phyloP scores from a whole-genome alignment of 2,797 vertebrate genomes.

The Rallus crepitans region DNA sequence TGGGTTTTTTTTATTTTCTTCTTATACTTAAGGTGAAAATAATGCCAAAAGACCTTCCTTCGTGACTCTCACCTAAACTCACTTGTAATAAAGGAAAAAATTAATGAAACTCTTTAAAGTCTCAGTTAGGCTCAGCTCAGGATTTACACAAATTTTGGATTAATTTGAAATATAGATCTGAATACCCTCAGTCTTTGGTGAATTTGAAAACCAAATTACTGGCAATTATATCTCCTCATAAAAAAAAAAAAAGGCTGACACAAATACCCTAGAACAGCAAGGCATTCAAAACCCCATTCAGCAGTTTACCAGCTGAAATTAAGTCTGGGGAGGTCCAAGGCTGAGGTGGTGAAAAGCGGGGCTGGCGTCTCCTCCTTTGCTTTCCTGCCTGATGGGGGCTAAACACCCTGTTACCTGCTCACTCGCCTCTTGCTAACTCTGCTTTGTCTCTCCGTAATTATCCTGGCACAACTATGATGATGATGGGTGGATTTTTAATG shows the following conservation, averaged over 20 bases:
- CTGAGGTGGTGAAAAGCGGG: accelerated
- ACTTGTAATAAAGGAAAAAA: not conserved
- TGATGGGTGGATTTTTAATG: not conserved
- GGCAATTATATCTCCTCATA: not conserved
- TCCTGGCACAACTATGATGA: not conserved
- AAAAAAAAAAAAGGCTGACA: not conserved
- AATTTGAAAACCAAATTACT: not conserved
- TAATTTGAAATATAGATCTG: not conserved
- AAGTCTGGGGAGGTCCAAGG: accelerated
- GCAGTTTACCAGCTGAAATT: not conserved
- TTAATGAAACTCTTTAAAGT: not conserved
- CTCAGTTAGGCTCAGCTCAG: not conserved
- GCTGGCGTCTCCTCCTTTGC: not conserved
- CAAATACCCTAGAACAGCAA: not conserved
- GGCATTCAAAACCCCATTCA: not conserved
- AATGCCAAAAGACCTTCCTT: not conserved
- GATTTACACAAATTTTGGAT: not conserved
- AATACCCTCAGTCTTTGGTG: too few relatives aligned
- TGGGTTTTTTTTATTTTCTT: not conserved
- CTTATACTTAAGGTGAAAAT: not conserved
- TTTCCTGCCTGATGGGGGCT: not conserved
- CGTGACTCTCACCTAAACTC: not conserved
- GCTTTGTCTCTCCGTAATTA: not conserved
- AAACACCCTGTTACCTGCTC: not conserved
- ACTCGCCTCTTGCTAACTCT: not conserved